Evolutionary conservation across 2,797 vertebrate genomes (phyloP), one percentile per base, ranked within the genome.

Genomic region (Tangara arthus): DNA sequence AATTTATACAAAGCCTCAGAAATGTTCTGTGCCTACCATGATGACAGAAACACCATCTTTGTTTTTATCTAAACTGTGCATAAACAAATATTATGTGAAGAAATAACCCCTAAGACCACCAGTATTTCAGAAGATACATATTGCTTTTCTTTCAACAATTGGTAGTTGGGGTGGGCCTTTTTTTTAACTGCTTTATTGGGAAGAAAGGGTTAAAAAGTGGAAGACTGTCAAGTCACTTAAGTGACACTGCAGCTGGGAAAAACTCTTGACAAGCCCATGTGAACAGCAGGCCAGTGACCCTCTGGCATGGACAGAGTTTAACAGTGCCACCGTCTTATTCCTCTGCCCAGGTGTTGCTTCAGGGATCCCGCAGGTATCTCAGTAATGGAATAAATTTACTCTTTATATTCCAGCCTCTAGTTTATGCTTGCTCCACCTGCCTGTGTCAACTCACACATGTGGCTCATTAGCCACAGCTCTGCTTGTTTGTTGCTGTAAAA

Each of bases 161-260:
- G 0, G 11, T 22, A 6, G 2, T 37, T 70, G 44, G 4, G 13
- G 7, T 44, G 6, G 4, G 3, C 1, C 3, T 34, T 66, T 52
- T 66, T 13, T 73, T 11, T 8, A 26, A 65, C 11, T 27, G 4
- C 20, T 30, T 27, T 47, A 6, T 39, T 86, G 16, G 11, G 34
- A 61, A 14, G 24, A 53, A 53, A 53, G 30, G 2, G 52, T 53
- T 53, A 53, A 53, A n/a, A 53, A 53, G 12, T 32, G 30, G 12
- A n/a, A 53, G 52, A 9, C 20, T 53, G 6, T 5, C 19, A n/a
- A n/a, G 8, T 53, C 52, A 21, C 52, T 53, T n/a, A 21, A 53
- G 20, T 53, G 52, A 6, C 52, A 14, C 52, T 53, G 30, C 52
- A 53, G 52, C 52, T 53, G 30, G 20, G 30, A 53, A 21, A 21